These are phyloP conservation scores for Pholis gunnellus DNA, from an alignment of 2,113 vertebrate genomes.

Conservation along the genomic window DNA sequence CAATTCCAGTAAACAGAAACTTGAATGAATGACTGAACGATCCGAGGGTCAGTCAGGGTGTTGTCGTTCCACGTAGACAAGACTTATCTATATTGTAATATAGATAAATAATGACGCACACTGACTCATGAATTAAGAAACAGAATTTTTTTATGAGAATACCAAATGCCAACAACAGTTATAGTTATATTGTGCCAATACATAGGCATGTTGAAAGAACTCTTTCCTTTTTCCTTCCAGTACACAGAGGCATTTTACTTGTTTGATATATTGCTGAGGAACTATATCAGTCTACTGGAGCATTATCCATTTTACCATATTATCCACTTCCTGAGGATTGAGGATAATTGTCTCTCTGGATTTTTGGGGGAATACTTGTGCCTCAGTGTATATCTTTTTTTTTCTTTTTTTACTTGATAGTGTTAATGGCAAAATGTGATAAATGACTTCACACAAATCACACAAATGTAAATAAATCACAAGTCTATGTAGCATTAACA, in stretches of 20 bases:
- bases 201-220: background rate
- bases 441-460: background rate
- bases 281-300: background rate
- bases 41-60: background rate
- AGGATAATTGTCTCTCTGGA: background rate
- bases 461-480: background rate
- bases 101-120: constrained; percentile 15
- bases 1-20: constrained; percentile 46
- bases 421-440: background rate
- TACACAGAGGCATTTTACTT: background rate
- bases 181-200: background rate
- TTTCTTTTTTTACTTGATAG: background rate
- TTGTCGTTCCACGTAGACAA: constrained; percentile 7
- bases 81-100: background rate
- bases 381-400: background rate
- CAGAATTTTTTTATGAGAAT: background rate
- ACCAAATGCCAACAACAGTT: background rate
- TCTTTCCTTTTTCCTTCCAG: background rate
- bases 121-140: background rate
- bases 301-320: background rate
- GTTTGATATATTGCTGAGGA: background rate
- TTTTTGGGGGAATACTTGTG: background rate
- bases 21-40: background rate
- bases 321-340: background rate
- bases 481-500: background rate